Evolutionary conservation across 2,113 vertebrate species (phyloP).

Genomic region (Mormyrus iriodes): DNA sequence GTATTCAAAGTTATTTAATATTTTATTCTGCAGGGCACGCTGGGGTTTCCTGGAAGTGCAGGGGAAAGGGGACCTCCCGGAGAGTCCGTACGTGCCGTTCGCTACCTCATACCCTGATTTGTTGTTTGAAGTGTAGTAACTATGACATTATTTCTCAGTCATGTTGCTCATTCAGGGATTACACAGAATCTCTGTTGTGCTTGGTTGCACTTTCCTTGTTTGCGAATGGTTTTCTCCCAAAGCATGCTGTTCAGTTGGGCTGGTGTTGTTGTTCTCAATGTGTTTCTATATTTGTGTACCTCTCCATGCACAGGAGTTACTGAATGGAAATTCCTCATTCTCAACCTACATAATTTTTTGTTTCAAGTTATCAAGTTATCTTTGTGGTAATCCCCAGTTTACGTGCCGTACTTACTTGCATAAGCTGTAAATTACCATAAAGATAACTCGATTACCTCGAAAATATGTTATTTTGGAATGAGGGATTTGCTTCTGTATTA

Average conservation of each 20-base stretch:
- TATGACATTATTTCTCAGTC: neutral
- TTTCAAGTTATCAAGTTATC: neutral
- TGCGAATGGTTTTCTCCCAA: neutral
- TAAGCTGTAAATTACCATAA: neutral
- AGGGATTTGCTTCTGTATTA: neutral
- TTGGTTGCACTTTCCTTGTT: neutral
- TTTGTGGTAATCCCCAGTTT: neutral
- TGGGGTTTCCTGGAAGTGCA: conserved; percentile 65
- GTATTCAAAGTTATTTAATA: neutral
- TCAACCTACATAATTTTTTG: neutral
- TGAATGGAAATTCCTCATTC: neutral
- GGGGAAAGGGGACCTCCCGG: conserved; percentile 77
- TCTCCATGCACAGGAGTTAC: neutral
- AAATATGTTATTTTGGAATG: neutral
- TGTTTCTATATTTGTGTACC: neutral
- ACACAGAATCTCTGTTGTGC: neutral
- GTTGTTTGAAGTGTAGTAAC: neutral
- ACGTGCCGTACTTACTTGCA: neutral
- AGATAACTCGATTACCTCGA: neutral
- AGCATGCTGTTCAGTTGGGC: neutral
- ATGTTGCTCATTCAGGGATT: neutral
- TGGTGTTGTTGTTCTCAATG: neutral
- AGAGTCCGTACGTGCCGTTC: conserved; percentile 72
- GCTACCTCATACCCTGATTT: neutral
- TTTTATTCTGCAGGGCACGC: conserved; percentile 64